Evolutionary conservation across 2,797 vertebrate genomes (phyloP), one percentile per base, ranked within the genome.

Genomic region (Triplophysa bombifrons): DNA sequence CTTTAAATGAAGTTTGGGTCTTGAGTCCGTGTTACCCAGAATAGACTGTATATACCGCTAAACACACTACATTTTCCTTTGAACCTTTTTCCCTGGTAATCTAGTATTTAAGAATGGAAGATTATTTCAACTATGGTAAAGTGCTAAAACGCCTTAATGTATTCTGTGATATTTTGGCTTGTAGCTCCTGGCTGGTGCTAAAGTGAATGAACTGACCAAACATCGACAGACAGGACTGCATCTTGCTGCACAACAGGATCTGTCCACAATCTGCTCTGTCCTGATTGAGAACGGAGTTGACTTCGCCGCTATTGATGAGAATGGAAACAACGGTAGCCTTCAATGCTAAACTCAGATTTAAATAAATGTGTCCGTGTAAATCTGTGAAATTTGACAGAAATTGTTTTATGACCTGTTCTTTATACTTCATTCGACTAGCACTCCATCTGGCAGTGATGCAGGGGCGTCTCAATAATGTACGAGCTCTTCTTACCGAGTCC

Each of bases 391-490:
- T 8, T 38, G 4, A 38, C 34, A 38, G 13, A 3, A 48, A 48
- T 48, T 25, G 4, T 66, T 8, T 20, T 61, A 22, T 65, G 46
- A 48, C 11, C 11, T 48, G 13, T 53, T 66, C 12, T 25, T 72
- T 11, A 1, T 4, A 46, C 3, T 10, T 61, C 34, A 9, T 86
- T 48, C 72, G 38, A 3, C 4, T 87, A 99, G 98, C 97, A 85
- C 94, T 99, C 78, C 98, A 99, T 78, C 94, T 99, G 55, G 98
- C 98, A 11, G 97, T 99, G 87, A 98, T 98, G 97, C 98, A 99
- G 0, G 96, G 95, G 16, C 96, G 98, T 34, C 94, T 99, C 84
- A 98, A 95, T 88, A 99, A 98, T 61, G 97, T 99, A 87, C 93
- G 98, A 61, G 91, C 92, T 80, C 95, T 99, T 66, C 96, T 99